Evolutionary conservation across 2,888 invertebrate genomes (phyloP), one percentile per base, ranked within the genome.

Genomic region (Iselma pallidipennis): DNA sequence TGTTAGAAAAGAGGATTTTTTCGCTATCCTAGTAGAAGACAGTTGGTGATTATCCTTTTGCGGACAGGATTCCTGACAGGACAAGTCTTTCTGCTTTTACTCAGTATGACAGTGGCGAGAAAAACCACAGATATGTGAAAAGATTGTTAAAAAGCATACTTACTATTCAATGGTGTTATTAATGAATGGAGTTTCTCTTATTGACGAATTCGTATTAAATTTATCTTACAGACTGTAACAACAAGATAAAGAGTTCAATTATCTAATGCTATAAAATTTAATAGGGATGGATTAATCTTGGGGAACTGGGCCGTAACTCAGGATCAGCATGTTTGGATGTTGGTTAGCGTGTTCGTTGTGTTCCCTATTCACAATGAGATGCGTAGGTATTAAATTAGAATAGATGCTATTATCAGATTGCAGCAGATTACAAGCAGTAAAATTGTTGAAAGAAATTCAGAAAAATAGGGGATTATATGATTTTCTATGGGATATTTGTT

Each of bases 221-320:
- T 33, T 16, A 33, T 1, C 33, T n/a, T n/a, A n/a, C n/a, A 2
- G 14, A 33, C 33, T 14, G 16, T 33, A 33, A 33, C 28, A 55
- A 31, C 33, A 28, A 51, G 42, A 55, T 45, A 56, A 31, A 60
- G 51, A 49, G 53, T 51, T 42, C 56, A 56, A 57, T 61, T 61
- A 61, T 57, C 33, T 42, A 25, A 23, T 49, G 50, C 57, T 16
- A 57, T 61, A 61, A 61, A 61, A 48, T 61, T 50, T 57, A 53
- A 57, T 57, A 57, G 48, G 48, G 49, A 28, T n/a, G n/a, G 23
- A 23, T 45, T 45, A 23, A 45, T 45, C 21, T 23, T 5, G 21
- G 45, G 45, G 19, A 45, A 45, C 2, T 5, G 23, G 10, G 5
- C 3, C 5, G 12, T 45, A 23, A 45, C 12, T 23, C 45, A 45